Evolutionary conservation across 2,888 invertebrate genomes (phyloP), one percentile per base, ranked within the genome.

Genomic region (Limnephilus rhombicus): DNA sequence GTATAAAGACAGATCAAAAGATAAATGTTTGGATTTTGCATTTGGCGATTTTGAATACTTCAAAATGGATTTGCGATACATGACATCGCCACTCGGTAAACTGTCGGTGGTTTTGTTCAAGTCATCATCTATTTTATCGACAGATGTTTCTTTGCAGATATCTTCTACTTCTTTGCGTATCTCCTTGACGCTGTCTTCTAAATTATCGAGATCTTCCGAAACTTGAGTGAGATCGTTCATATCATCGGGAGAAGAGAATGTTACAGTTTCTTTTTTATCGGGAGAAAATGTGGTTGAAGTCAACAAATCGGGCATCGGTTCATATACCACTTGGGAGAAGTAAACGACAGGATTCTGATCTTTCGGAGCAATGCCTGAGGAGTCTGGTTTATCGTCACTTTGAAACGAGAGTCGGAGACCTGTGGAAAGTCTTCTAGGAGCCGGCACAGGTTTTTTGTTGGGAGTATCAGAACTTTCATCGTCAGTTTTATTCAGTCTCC

Each of bases 111-210:
- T 83, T 83, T 53, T 29, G 31, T 80, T 80, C 18, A 80, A 13
- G 12, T 68, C 37, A 24, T 29, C n/a, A 29, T 89, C 45, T 80
- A 15, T 41, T 80, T 68, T 68, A 34, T 45, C 45, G 31, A 24
- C 18, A 82, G 68, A 80, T 12, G 90, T 92, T 85, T 92, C 85
- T n/a, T 89, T 85, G 89, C 80, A 92, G 13, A 92, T 92, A 41
- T 89, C 85, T 85, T 92, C 91, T 1, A 92, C 89, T 86, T 92
- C 92, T 37, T 80, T 89, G 24, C 82, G 45, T 13, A 91, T 92
- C 24, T 15, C 29, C 81, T 91, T 89, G 15, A 92, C 45, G 49
- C 85, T 80, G 24, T 90, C 89, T 82, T 92, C 87, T 34, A 92
- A 29, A 49, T 90, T 89, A 34, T 91, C 88, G 1, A 92, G 80